A percentile compares a stretch with the other conserved stretches of the same genome.
Evolutionary conservation across 2,888 invertebrate genomes (phyloP).

Genomic region (Papilio protenor): DNA sequence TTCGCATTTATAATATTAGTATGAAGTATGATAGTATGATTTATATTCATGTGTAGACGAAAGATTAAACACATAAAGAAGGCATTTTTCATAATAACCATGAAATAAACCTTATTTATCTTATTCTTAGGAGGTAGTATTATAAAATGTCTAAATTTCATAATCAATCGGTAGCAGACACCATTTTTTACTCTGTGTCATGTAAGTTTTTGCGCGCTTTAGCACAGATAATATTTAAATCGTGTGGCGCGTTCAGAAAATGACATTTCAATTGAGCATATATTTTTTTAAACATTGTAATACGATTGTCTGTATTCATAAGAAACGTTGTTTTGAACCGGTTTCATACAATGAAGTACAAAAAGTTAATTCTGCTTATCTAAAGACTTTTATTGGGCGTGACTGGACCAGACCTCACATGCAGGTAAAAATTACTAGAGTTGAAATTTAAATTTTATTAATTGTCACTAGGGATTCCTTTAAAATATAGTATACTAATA

Average conservation of each 20-base stretch:
- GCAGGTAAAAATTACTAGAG: neutral
- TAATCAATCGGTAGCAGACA: neutral
- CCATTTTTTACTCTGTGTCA: neutral
- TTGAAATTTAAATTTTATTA: too few relatives aligned
- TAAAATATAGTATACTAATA: too few relatives aligned
- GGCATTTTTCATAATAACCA: too few relatives aligned
- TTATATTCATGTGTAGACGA: neutral
- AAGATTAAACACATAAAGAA: neutral
- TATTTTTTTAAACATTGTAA: conserved; percentile 2
- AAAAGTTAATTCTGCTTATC: conserved; percentile 21
- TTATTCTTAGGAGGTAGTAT: neutral
- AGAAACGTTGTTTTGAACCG: neutral
- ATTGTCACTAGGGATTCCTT: too few relatives aligned
- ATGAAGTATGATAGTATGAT: neutral
- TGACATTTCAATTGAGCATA: conserved; percentile 21
- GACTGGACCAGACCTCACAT: conserved; percentile 19
- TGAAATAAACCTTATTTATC: neutral
- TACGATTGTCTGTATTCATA: conserved; percentile 7
- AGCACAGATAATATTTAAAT: conserved; percentile 8
- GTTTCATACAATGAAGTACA: conserved; percentile 13
- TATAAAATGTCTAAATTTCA: neutral
- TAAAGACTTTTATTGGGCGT: conserved; percentile 1
- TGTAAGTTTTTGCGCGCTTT: neutral
- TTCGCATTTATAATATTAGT: too few relatives aligned
- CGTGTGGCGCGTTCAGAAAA: neutral